These are phyloP conservation scores for Scaptomyza parva DNA, from an alignment of 2,888 invertebrate species.

Conservation along the genomic window DNA sequence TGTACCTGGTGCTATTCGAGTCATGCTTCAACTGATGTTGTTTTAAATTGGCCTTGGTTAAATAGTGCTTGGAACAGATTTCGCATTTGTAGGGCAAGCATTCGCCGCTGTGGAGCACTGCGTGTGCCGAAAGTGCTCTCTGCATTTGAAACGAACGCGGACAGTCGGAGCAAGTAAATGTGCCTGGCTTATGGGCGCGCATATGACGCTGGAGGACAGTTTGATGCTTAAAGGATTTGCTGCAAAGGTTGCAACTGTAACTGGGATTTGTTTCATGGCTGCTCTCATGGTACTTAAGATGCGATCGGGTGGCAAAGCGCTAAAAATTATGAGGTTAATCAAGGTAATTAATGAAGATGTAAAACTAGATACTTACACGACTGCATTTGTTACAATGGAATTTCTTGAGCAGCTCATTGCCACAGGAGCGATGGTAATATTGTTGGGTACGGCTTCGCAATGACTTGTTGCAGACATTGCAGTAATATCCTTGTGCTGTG, in stretches of 20 bases:
- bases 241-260: conserved; percentile 85
- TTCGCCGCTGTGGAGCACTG: conserved; percentile 88
- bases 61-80: conserved; percentile 87
- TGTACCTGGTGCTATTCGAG: conserved; percentile 77
- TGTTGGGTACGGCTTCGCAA: conserved; percentile 89
- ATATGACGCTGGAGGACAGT: conserved; percentile 90
- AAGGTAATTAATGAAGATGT: neutral
- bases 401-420: conserved; percentile 85
- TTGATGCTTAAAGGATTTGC: conserved; percentile 89
- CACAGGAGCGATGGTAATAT: conserved; percentile 88
- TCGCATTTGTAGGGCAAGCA: conserved; percentile 87
- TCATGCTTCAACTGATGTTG: conserved; percentile 86
- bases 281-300: conserved; percentile 90
- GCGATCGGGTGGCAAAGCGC: conserved; percentile 89
- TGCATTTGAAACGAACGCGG: conserved; percentile 87
- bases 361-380: conserved; percentile 70
- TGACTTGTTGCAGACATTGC: conserved; percentile 88
- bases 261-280: conserved; percentile 39
- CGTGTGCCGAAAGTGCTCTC: conserved; percentile 87
- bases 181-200: conserved; percentile 86
- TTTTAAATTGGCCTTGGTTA: conserved; percentile 88
- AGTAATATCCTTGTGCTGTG: conserved; percentile 82
- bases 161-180: conserved; percentile 86
- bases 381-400: conserved; percentile 85
- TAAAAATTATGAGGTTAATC: conserved; percentile 79